Evolutionary conservation across 1,140 invertebrate genomes (phyloP).

Genomic region (Apis cerana): DNA sequence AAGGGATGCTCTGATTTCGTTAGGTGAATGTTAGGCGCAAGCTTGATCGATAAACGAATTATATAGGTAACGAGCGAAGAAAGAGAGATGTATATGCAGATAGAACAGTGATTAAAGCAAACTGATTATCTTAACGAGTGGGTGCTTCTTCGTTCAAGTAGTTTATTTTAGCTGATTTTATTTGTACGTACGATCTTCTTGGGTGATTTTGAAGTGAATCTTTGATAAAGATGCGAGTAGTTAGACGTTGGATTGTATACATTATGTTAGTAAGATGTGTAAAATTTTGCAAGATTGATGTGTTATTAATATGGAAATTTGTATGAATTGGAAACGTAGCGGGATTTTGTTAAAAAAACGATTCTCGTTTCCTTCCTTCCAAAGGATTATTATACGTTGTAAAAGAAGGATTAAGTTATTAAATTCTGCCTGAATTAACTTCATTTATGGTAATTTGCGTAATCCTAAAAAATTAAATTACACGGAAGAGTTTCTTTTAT

Average conservation of each 20-base stretch:
- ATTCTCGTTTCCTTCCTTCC: neutral
- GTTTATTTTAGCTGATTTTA: neutral
- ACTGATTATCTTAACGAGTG: neutral
- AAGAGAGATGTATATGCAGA: neutral
- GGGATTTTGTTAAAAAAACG: neutral
- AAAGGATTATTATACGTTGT: neutral
- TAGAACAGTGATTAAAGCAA: neutral
- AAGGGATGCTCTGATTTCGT: neutral
- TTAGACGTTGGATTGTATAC: no score
- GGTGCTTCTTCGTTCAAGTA: neutral
- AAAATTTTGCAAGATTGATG: neutral
- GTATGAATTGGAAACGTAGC: no score
- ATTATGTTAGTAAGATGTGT: no score
- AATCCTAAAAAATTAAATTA: neutral
- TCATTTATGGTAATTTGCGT: no score
- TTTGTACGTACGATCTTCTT: neutral
- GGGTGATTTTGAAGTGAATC: neutral
- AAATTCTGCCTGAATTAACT: neutral
- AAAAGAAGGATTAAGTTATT: neutral
- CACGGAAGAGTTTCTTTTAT: neutral
- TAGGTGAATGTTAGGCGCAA: neutral
- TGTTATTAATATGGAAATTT: neutral
- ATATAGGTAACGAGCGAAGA: neutral
- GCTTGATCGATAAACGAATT: neutral
- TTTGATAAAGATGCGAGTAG: no score